These are phyloP conservation scores for Todiramphus chloris DNA, from an alignment of 2,113 vertebrate genomes.

Conservation along the genomic window DNA sequence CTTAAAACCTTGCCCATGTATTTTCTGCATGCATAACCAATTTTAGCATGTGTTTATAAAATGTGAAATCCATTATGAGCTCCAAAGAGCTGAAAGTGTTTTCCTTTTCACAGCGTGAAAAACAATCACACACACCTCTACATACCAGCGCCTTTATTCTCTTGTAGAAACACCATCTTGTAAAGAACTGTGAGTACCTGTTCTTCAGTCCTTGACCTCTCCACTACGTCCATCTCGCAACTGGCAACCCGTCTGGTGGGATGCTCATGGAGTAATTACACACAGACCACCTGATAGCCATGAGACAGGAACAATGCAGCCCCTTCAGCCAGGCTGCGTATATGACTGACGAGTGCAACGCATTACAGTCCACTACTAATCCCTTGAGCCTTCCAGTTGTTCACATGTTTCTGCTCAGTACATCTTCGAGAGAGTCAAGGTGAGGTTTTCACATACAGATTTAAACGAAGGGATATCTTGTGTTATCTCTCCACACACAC, in stretches of 20 bases:
- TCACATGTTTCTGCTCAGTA: background rate
- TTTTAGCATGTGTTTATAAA: background rate
- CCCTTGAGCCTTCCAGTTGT: conserved; percentile 42
- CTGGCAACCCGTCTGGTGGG: background rate
- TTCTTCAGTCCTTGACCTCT: background rate
- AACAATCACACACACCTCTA: background rate
- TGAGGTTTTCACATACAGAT: background rate
- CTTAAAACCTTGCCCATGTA: background rate
- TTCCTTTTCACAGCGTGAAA: background rate
- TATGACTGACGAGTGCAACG: background rate
- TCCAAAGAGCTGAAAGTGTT: background rate
- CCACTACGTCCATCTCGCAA: background rate
- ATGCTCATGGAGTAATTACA: accelerated
- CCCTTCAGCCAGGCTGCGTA: background rate
- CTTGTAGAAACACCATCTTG: background rate
- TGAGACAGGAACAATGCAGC: background rate
- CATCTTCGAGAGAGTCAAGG: background rate
- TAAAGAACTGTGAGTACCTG: background rate
- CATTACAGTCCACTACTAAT: background rate
- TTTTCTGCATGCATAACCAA: background rate
- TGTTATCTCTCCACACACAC: accelerated
- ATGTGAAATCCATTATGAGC: background rate
- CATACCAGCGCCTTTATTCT: accelerated
- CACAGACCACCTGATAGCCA: conserved; percentile 9
- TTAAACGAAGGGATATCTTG: background rate